Evolutionary conservation across 1,140 invertebrate genomes (phyloP), one percentile per base, ranked within the genome.

Genomic region (Bombus confusus): DNA sequence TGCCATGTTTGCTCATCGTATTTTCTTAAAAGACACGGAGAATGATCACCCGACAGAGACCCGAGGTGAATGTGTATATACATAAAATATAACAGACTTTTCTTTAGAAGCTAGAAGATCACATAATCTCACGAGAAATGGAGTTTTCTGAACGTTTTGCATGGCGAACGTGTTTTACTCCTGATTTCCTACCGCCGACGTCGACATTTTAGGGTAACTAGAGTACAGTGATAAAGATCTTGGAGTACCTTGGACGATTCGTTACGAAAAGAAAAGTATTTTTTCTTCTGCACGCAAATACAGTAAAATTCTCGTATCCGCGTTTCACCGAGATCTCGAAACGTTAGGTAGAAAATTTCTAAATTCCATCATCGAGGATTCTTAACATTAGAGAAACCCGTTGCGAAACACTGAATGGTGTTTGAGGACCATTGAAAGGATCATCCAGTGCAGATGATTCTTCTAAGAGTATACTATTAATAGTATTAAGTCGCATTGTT

Each of bases 71-170:
- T 75, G 12, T 73, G n/a, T 52, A 66, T 77, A 77, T 57, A 85
- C 74, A 87, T 88, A 87, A 83, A 86, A 89, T 88, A 89, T 87
- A 88, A 90, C 85, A 72, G 68, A 85, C 84, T 47, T 74, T 88
- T 85, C 77, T 88, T 87, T 80, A 90, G 83, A 83, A 79, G 85
- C 75, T 86, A 85, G n/a, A 64, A 90, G 85, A 88, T 86, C 73
- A 78, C 79, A 72, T 83, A 86, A 85, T 88, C 66, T 37, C 37
- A 77, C 79, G 64, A 78, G 73, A 78, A 78, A 69, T 71, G 69
- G 66, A 78, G 57, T 59, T 78, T 47, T 66, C 28, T 78, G 41
- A 71, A 84, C 66, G 62, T 43, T 78, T 66, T 84, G 66, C 66
- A 57, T 43, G 64, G 47, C 39, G 47, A 69, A 78, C 47, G n/a